Base-by-base conservation (phyloP, 1,140 invertebrate genomes). In the Eriosoma lanigerum region DNA sequence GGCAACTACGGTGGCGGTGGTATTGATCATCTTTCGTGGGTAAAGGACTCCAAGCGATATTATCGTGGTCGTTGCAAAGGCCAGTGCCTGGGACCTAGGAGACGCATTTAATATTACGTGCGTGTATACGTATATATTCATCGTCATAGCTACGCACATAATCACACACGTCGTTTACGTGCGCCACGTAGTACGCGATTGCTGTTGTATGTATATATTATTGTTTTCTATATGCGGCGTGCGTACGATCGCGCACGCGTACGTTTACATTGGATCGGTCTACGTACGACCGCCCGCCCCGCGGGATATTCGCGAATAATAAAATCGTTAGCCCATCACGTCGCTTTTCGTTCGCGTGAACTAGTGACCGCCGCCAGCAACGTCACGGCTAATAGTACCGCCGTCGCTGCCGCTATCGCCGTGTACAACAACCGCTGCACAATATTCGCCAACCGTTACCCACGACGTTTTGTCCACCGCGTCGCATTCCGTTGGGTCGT, bases 271-370 rank as follows among this genome's bases (percentile, higher is more conserved):
- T 19, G 32, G 32, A n/a, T 12, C 32, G 32, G 32, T 4, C 3
- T 4, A 38, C 32, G 32, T 38, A 38, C 8, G 8, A n/a, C n/a
- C 32, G 32, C 3, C 32, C 38, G 6, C 56, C 75, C 38, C 75
- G 56, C 38, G 75, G 56, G 38, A 60, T 62, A 26, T 21, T 78
- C 24, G 54, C 38, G 75, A 78, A 58, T 78, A 78, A 78, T 46
- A 78, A 78, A 78, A 78, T 78, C 75, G 75, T 78, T 78, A 78
- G 75, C 21, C 48, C n/a, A 50, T n/a, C 64, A 38, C 64, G 24
- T 68, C 64, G 64, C 13, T 3, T 24, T 15, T 8, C 38, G 48
- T 38, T 24, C 50, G 50, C 12, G 72, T 58, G 72, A 75, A 75
- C 72, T 58, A 58, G 72, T 75, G 72, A 75, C 72, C 72, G 72